Base-by-base conservation (phyloP, 2,113 vertebrate species). In the Dasyornis broadbenti region DNA sequence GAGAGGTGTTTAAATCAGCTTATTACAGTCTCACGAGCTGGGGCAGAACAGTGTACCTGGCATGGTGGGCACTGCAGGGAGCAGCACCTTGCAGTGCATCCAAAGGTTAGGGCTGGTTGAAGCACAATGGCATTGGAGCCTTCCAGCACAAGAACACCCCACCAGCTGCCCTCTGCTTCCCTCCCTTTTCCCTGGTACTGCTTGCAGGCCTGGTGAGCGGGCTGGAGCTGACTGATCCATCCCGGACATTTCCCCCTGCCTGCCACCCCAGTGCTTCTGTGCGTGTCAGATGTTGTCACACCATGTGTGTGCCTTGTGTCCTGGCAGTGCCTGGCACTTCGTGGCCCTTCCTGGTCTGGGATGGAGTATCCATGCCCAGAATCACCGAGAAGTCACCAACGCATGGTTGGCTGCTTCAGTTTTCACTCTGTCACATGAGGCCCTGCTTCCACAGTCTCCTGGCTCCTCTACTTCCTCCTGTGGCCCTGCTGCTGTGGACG, bases 361-460 rank as follows among this genome's bases (percentile, higher is more conserved):
- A 20, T 18, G 22, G 39, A 5, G 47, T 24, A 5, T 37, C 47
- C 35, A 2, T 1, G 40, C 44, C 64, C 31, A 24, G 37, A 57
- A 28, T 24, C 50, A 50, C 47, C 14, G 2, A 6, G 11, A 15
- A 9, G 35, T 54, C 35, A 42, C 13, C 1, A 2, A 3, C 1
- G 1, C 1, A 0, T 13, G 50, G 50, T 33, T 53, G 57, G 22
- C 64, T 52, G 10, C 61, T n/a, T 53, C 4, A 7, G 26, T 53
- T 47, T 35, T 15, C 3, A 6, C 57, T 53, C 0, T 2, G 26
- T 27, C 13, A 31, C 13, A 11, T 0, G 3, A 40, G 57, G 64
- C 30, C 26, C 30, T 44, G n/a, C 42, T 57, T 27, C 20, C 8
- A 4, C 9, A 42, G 33, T 28, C 30, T 21, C 42, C 33, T 24